These are phyloP conservation scores for Arrhamphus sclerolepis DNA, from an alignment of 2,797 vertebrate genomes.

Conservation along the genomic window DNA sequence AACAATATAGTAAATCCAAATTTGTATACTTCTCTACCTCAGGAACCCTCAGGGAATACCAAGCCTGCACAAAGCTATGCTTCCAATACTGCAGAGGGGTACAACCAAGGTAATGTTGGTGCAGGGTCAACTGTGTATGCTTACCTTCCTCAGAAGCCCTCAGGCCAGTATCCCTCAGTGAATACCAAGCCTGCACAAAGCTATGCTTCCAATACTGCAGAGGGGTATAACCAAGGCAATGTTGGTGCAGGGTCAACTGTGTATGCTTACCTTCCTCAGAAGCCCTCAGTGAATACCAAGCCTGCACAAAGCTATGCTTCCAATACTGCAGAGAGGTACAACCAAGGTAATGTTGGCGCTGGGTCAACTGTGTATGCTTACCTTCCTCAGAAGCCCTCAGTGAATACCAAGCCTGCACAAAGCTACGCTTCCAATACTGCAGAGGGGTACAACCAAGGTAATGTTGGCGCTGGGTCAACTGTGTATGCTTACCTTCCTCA, in stretches of 20 bases:
- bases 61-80: not conserved
- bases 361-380: too few relatives aligned
- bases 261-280: not conserved
- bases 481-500: too few relatives aligned
- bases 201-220: not conserved
- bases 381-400: not conserved
- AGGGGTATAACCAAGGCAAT: not conserved
- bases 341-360: too few relatives aligned
- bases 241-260: too few relatives aligned
- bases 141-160: not conserved
- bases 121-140: not conserved
- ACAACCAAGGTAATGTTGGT: not conserved
- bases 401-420: too few relatives aligned
- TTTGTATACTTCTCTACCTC: not conserved
- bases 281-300: not conserved
- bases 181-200: too few relatives aligned
- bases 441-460: not conserved
- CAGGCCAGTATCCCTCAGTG: conserved; percentile 1
- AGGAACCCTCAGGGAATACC: not conserved
- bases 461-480: too few relatives aligned
- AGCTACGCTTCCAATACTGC: not conserved
- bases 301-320: not conserved
- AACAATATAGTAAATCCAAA: not conserved
- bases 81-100: not conserved
- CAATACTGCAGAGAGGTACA: not conserved